Percentiles rank a stretch among this genome's conserved stretches.
Evolutionary conservation across 2,797 vertebrate genomes (phyloP).

Genomic region (Acanthornis magna): DNA sequence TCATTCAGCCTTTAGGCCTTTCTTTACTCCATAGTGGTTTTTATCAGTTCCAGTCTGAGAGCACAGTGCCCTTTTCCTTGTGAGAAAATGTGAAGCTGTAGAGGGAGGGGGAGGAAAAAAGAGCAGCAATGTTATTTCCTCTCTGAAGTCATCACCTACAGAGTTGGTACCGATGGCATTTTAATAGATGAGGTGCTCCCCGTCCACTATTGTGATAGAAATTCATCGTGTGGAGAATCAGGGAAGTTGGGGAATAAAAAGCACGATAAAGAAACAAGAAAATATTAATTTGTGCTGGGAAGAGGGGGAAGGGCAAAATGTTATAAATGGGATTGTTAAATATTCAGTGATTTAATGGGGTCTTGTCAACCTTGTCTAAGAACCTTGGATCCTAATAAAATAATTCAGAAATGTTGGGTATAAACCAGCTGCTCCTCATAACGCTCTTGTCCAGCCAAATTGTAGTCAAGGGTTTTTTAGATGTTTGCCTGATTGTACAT

Average conservation of each 20-base stretch:
- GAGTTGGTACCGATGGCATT: background rate
- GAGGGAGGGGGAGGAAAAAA: background rate
- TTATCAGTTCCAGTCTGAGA: constrained; percentile 12
- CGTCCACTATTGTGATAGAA: background rate
- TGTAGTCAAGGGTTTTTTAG: background rate
- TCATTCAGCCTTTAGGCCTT: background rate
- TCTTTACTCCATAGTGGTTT: background rate
- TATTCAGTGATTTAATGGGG: background rate
- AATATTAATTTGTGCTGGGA: background rate
- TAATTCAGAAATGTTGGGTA: background rate
- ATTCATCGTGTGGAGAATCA: background rate
- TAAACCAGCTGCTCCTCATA: constrained; percentile 1
- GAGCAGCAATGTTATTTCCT: background rate
- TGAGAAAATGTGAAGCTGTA: background rate
- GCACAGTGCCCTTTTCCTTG: constrained; percentile 3
- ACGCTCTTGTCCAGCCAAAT: background rate
- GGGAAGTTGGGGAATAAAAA: background rate
- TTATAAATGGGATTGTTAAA: constrained; percentile 8
- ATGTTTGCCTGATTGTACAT: background rate
- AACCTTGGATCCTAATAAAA: background rate
- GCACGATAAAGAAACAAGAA: background rate
- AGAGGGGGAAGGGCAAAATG: background rate
- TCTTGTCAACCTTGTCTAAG: background rate
- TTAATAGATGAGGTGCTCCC: constrained; percentile 13
- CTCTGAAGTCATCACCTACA: background rate